Evolutionary conservation across 2,797 vertebrate species (phyloP), one percentile per base, ranked within the genome.

Genomic region (Pyrocephalus nanus): DNA sequence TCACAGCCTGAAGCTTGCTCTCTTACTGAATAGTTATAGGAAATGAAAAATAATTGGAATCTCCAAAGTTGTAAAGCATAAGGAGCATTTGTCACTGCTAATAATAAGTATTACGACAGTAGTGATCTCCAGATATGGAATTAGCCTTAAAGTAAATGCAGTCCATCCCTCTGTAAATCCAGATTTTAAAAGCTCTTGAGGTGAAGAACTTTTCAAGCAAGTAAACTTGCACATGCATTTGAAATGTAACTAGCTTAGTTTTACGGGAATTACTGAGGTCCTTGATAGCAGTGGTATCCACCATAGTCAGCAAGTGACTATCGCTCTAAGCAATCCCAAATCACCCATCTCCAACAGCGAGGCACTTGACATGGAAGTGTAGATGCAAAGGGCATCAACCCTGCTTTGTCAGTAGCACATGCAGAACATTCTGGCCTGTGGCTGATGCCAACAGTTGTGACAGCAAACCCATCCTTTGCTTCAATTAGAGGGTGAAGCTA

Each of bases 341-440:
- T 40, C 53, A 20, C 22, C 32, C 2, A 0, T 21, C 43, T 76
- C 27, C 64, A 40, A 3, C 32, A 42, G 26, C 0, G 7, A 74
- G 47, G 43, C 21, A 38, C 27, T 83, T 0, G 0, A 6, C 1
- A 0, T 7, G 58, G 25, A 58, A 67, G 17, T 1, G 2, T 2
- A 22, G 73, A 11, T 34, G 48, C 55, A 62, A 67, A 40, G 16
- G 20, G 4, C 32, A 48, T 53, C 69, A 65, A 61, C 40, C 34
- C 32, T 5, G 0, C 21, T 38, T 40, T 38, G 12, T 30, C 51
- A 19, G 14, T 27, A 62, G 34, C 18, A 1, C 14, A 26, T n/a
- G 42, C 53, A 50, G 54, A 71, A n/a, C 6, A 0, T 30, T 51
- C 58, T 78, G 45, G 5, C 2, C 0, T 34, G 5, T 0, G 2